Conservation (phyloP, 1,140 invertebrate species). For the Eulimnadia texana region DNA sequence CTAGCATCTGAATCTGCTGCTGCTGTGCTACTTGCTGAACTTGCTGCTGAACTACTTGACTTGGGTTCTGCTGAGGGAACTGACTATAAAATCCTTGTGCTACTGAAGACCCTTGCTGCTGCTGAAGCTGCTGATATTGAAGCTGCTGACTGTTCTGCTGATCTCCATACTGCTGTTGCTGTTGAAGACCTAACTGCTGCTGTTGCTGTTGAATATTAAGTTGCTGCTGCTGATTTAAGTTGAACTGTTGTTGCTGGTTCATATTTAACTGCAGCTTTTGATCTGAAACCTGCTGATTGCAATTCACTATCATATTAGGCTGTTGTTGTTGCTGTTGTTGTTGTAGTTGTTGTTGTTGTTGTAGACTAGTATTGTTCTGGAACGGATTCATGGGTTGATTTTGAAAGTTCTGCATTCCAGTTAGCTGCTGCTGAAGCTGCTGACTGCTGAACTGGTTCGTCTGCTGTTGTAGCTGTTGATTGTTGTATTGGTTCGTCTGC, state of each 20-base stretch:
- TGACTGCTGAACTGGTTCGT: background rate
- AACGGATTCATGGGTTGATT: background rate
- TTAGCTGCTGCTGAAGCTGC: slow-evolving; percentile 5
- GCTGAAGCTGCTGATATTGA: slow-evolving; percentile 19
- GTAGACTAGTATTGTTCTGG: background rate
- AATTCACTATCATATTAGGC: too few species aligned
- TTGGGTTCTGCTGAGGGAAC: slow-evolving; percentile 18
- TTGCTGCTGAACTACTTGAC: slow-evolving; percentile 18
- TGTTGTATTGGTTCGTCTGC: slow-evolving; percentile 15
- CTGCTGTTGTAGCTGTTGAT: slow-evolving; percentile 2
- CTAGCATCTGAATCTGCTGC: too few species aligned
- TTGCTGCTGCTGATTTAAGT: slow-evolving; percentile 13
- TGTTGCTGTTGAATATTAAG: slow-evolving; percentile 17
- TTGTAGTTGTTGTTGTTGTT: slow-evolving; percentile 8
- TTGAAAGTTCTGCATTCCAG: too few species aligned
- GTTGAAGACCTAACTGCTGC: slow-evolving; percentile 21
- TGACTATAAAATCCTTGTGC: too few species aligned
- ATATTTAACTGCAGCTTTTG: background rate
- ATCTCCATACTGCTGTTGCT: slow-evolving; percentile 28
- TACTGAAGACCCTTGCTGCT: slow-evolving; percentile 17
- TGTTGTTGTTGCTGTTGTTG: slow-evolving; percentile 11
- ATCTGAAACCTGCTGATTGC: too few species aligned
- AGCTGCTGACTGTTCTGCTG: slow-evolving; percentile 16
- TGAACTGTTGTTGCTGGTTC: background rate
- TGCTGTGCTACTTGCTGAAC: slow-evolving; percentile 19